Base-by-base conservation (phyloP, 2,113 vertebrate genomes). In the Mus pahari region DNA sequence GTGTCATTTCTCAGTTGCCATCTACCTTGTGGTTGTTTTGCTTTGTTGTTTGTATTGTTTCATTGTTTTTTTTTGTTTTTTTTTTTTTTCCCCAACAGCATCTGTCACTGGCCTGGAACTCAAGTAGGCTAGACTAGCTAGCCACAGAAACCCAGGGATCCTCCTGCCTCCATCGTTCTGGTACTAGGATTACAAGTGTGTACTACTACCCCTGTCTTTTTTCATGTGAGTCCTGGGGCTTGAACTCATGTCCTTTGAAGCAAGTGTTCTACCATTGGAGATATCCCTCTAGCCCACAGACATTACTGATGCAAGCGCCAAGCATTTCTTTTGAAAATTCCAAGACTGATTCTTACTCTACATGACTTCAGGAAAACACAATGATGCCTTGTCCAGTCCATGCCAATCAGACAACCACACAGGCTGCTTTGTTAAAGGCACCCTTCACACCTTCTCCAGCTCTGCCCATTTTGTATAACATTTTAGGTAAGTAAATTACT, bases 291-390 rank as follows among this genome's bases (percentile, higher is more conserved):
- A 48, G 28, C 39, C 39, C 16, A 45, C 58, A 64, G 39, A 20
- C 14, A 64, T 89, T 62, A 88, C 33, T 83, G 83, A 58, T 68
- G 7, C 62, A 28, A 64, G 20, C n/a, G 26, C 48, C 42, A 87
- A 71, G 13, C 20, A 90, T 7, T 16, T 82, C 39, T 86, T 39
- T 94, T 33, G 68, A 90, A 94, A 94, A 31, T 13, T 58, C 24
- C 16, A 55, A 28, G 53, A 20, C 14, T 55, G 42, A 36, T 33
- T 31, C 24, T 82, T 10, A 50, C 3, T 2, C 16, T 24, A 78
- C 9, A 55, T 53, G 75, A 42, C 39, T 84, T 73, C 39, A 70
- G 62, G 36, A 94, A 78, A 16, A 75, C 0, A 22, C 53, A 24
- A 42, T 75, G 42, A 0, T n/a, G 53, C 31, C 36, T 90, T 58